A percentile compares a stretch with the other conserved stretches of the same genome.
Conservation (phyloP, 2,113 vertebrate genomes). For the Artemisiospiza belli region DNA sequence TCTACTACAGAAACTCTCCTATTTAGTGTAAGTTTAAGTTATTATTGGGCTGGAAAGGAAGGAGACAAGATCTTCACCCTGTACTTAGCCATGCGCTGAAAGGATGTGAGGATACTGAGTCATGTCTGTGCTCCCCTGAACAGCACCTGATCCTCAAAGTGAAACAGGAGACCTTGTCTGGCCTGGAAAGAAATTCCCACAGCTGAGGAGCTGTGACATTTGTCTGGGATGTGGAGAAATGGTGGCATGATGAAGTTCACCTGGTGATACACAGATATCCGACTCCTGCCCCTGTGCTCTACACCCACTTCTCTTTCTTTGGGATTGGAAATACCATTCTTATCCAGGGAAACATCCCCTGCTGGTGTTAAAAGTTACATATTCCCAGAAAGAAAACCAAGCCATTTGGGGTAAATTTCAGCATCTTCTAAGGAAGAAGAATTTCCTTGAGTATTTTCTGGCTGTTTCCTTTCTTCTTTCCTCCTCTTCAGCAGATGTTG, state of each 20-base stretch:
- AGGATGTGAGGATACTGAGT: background rate
- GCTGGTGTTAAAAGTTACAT: background rate
- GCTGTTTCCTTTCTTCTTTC: background rate
- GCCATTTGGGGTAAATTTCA: background rate
- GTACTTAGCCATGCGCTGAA: background rate
- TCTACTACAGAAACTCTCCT: background rate
- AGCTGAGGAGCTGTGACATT: background rate
- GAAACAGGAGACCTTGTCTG: background rate
- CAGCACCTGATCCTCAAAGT: background rate
- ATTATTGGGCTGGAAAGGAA: background rate
- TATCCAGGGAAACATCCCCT: background rate
- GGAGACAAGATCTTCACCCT: background rate
- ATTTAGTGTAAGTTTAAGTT: background rate
- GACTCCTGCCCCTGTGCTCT: background rate
- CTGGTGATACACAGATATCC: background rate
- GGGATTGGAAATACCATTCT: background rate
- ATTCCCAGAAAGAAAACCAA: background rate
- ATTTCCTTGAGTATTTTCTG: background rate
- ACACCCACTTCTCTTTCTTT: background rate
- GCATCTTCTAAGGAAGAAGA: background rate
- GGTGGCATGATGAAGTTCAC: rapidly evolving
- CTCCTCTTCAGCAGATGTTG: background rate
- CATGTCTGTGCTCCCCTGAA: background rate
- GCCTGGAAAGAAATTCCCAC: background rate
- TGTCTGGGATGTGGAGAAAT: background rate